Conservation (phyloP, 2,888 invertebrate species). For the Mythimna loreyi region DNA sequence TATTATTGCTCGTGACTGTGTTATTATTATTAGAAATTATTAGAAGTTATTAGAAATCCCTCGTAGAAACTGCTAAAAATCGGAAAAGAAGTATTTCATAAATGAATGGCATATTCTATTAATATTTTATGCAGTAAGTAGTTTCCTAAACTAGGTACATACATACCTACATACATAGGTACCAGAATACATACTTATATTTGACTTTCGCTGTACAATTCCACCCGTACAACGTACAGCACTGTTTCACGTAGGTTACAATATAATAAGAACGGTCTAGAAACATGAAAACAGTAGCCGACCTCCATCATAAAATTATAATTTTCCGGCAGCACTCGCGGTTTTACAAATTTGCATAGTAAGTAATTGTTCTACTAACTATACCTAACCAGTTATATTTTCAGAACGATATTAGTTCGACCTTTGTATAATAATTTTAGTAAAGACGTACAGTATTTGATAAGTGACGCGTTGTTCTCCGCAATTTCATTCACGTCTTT, state of each 20-base stretch:
- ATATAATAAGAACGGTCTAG: slow-evolving; percentile 40
- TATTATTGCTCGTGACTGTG: too few species aligned
- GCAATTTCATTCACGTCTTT: too few species aligned
- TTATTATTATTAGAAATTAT: too few species aligned
- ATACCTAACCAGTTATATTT: not conserved
- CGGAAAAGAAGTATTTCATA: not conserved
- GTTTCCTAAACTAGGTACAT: not conserved
- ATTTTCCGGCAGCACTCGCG: slow-evolving; percentile 61
- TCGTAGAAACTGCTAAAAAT: too few species aligned
- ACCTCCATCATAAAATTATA: slow-evolving; percentile 61
- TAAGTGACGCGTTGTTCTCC: too few species aligned
- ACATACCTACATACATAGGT: too few species aligned
- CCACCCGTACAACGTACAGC: not conserved
- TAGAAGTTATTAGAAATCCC: too few species aligned
- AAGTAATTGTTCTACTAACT: slow-evolving; percentile 45
- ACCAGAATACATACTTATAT: too few species aligned
- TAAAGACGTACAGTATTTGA: not conserved
- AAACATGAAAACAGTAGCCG: slow-evolving; percentile 46
- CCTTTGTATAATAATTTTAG: slow-evolving; percentile 23
- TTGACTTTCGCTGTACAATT: too few species aligned
- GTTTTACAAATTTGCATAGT: slow-evolving; percentile 64
- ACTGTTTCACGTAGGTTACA: slow-evolving; percentile 19
- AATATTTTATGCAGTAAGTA: not conserved
- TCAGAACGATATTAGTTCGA: slow-evolving; percentile 8
- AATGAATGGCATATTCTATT: not conserved